Evolutionary conservation across 1,140 invertebrate species (phyloP).

Genomic region (Tribolium madens): DNA sequence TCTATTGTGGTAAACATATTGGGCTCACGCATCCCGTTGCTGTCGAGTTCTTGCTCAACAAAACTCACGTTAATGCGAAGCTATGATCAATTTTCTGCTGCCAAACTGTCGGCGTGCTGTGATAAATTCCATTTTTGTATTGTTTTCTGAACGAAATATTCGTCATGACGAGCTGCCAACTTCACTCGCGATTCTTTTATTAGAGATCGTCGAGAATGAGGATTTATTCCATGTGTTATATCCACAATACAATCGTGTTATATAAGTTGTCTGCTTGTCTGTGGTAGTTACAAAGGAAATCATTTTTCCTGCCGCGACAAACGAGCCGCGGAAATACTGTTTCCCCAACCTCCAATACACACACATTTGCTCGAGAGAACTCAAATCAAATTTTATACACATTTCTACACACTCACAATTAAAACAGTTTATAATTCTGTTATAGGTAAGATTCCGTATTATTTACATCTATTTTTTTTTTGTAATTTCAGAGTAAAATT

Average conservation of each 20-base stretch:
- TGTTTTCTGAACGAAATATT: slow-evolving; percentile 57
- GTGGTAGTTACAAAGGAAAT: slow-evolving; percentile 43
- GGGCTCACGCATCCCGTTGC: slow-evolving; percentile 8
- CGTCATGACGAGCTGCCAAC: slow-evolving; percentile 56
- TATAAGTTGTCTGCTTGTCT: slow-evolving; percentile 43
- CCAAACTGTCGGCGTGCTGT: slow-evolving; percentile 55
- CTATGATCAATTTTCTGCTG: slow-evolving; percentile 56
- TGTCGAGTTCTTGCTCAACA: slow-evolving; percentile 43
- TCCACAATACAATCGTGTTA: slow-evolving; percentile 50
- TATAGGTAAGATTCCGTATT: too few relatives aligned
- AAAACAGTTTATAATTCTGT: too few relatives aligned
- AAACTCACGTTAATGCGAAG: slow-evolving; percentile 48
- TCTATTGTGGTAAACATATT: slow-evolving; percentile 11
- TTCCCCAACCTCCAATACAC: neutral
- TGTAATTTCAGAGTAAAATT: too few relatives aligned
- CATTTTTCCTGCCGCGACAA: slow-evolving; percentile 38
- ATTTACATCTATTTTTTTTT: too few relatives aligned
- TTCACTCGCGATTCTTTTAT: slow-evolving; percentile 55
- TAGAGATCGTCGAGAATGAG: slow-evolving; percentile 50
- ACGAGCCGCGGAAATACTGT: slow-evolving; percentile 20
- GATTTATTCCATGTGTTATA: slow-evolving; percentile 53
- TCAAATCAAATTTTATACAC: too few relatives aligned
- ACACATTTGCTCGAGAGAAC: neutral
- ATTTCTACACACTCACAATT: too few relatives aligned
- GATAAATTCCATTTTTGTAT: slow-evolving; percentile 57